Evolutionary conservation across 2,113 vertebrate genomes (phyloP).

Genomic region (Hippocampus barbouri): DNA sequence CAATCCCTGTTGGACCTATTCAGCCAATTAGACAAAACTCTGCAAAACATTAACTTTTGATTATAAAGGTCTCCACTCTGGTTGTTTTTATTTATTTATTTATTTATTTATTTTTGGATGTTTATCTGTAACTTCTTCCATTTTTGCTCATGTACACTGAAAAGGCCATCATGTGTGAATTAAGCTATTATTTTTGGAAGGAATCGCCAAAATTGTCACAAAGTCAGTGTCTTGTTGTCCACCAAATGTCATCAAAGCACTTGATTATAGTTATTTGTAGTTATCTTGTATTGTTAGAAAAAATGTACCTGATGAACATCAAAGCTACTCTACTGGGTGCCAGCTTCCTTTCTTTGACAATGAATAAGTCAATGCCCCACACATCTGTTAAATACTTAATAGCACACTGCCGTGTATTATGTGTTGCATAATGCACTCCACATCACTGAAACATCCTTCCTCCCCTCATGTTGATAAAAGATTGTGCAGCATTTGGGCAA

Average conservation of each 20-base stretch:
- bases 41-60: background rate
- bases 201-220: too few relatives aligned
- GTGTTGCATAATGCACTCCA: too few relatives aligned
- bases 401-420: background rate
- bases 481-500: too few relatives aligned
- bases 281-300: background rate
- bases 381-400: background rate
- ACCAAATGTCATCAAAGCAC: background rate
- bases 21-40: slow-evolving; percentile 22
- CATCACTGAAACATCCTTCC: too few relatives aligned
- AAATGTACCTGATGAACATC: background rate
- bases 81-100: too few relatives aligned
- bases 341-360: background rate
- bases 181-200: background rate
- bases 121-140: background rate
- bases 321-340: background rate
- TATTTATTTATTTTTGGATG: background rate
- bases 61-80: background rate
- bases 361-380: background rate
- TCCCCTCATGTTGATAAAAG: too few relatives aligned
- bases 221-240: background rate
- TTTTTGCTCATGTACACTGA: background rate
- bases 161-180: background rate
- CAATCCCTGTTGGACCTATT: slow-evolving; percentile 27
- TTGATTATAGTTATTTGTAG: background rate